Evolutionary conservation across 1,140 invertebrate species (phyloP), one percentile per base, ranked within the genome.

Genomic region (Carposina sasakii): DNA sequence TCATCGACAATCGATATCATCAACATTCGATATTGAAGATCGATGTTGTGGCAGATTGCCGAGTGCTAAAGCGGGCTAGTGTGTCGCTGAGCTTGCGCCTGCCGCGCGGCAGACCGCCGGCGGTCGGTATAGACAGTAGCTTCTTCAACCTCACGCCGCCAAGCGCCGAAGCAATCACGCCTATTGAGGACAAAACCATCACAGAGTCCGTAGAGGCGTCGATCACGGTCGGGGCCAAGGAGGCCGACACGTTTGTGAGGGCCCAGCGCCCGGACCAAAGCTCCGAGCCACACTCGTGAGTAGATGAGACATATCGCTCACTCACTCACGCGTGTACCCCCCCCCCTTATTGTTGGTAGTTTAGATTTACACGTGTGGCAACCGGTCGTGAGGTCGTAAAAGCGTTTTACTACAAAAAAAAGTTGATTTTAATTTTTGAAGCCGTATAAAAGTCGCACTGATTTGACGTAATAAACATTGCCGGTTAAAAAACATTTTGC

Each of bases 211-310:
- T 67, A 12, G 59, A 65, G 9, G 56, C 46, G 5, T 59, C 63
- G 0, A 16, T 60, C 19, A 36, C 33, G 16, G 19, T 36, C 2
- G 13, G 13, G n/a, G 24, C 24, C 24, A 28, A 12, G 12, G 24
- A 28, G 6, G 6, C 24, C 24, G 63, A 73, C 4, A 64, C 33
- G 46, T 71, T 78, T 53, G 73, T 81, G 48, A 48, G 30, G 41
- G 81, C 78, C 19, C 50, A 68, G 52, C 64, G 63, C 33, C 72
- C 79, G 20, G 79, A 82, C 55, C 66, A 71, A 58, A 84, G 75
- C 70, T 78, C 81, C 44, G 78, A 84, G 37, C 76, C 77, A 28
- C 81, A 85, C 71, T 81, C 82, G 81, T 85, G 81, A 85, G 83
- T 86, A 85, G 26, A 52, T 48, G 53, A n/a, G 66, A 56, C 24